Percentiles rank a stretch among this genome's conserved stretches.
These are phyloP conservation scores for Pionites leucogaster DNA, from an alignment of 2,113 vertebrate species.

Conservation along the genomic window DNA sequence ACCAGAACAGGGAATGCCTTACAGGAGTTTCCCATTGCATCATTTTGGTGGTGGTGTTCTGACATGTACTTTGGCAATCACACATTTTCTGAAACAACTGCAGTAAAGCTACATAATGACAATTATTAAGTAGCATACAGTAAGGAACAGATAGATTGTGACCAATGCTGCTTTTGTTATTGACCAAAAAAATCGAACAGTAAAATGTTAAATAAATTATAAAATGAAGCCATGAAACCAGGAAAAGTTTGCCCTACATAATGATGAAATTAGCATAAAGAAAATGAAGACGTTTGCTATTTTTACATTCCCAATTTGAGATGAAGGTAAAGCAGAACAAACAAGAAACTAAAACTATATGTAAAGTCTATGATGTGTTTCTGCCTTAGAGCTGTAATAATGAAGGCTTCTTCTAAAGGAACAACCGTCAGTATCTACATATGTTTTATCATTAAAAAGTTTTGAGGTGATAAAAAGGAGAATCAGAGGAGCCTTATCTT, in stretches of 20 bases:
- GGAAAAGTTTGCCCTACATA: neutral
- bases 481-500: neutral
- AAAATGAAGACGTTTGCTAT: neutral
- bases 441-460: neutral
- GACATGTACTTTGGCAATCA: fast-evolving
- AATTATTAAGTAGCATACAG: neutral
- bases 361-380: neutral
- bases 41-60: neutral
- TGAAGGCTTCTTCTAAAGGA: neutral
- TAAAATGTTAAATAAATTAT: neutral
- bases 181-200: neutral
- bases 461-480: neutral
- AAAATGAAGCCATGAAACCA: neutral
- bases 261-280: neutral
- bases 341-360: neutral
- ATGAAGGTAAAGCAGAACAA: neutral
- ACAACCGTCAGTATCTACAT: neutral
- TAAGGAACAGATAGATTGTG: neutral
- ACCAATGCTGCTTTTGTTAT: neutral
- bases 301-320: neutral
- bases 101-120: neutral
- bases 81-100: neutral
- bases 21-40: neutral
- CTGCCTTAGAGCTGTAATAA: neutral
- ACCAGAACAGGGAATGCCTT: neutral